Evolutionary conservation across 2,113 vertebrate genomes (phyloP), one percentile per base, ranked within the genome.

Genomic region (Hyperopisus bebe): DNA sequence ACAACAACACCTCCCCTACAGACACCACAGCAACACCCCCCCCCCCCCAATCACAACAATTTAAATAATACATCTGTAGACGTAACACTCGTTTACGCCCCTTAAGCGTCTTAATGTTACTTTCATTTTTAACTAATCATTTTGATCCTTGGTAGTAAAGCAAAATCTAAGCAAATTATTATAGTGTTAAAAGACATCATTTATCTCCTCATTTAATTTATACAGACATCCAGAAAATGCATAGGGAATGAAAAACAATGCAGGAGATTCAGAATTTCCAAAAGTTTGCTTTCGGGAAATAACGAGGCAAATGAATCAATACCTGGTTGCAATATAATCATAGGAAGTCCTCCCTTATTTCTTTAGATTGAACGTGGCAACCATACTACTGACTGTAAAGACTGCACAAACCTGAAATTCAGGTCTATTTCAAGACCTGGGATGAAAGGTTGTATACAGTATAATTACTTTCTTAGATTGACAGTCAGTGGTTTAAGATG

Each of bases 251-350:
- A 91, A 92, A 89, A 91, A 91, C 87, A 91, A 87, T 88, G 77
- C 39, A 92, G 39, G 58, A 91, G 62, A 55, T 88, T 90, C 88
- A 70, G 85, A 11, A 90, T 89, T 91, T 90, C 88, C 70, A 88
- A 1, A 1, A 0, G 1, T 91, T 70, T 27, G 77, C 89, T 89
- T 1, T 31, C 39, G 42, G 50, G n/a, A 82, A 53, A 91, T 90
- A 90, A 92, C 0, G 90, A 87, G 90, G 92, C 89, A 77, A 90
- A 48, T 0, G 39, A 89, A 89, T 93, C 90, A 90, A 51, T 86
- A 91, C 15, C 91, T 92, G 89, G 91, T 74, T 89, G 89, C 83
- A 88, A 91, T 92, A 93, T 91, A 91, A 50, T 92, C 89, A 92
- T 89, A 90, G n/a, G 62, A n/a, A 11, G 9, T 66, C n/a, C n/a